Percentiles rank a stretch among this genome's conserved stretches.
Evolutionary conservation across 2,888 invertebrate species (phyloP).

Genomic region (Drosophila flavopinicola): DNA sequence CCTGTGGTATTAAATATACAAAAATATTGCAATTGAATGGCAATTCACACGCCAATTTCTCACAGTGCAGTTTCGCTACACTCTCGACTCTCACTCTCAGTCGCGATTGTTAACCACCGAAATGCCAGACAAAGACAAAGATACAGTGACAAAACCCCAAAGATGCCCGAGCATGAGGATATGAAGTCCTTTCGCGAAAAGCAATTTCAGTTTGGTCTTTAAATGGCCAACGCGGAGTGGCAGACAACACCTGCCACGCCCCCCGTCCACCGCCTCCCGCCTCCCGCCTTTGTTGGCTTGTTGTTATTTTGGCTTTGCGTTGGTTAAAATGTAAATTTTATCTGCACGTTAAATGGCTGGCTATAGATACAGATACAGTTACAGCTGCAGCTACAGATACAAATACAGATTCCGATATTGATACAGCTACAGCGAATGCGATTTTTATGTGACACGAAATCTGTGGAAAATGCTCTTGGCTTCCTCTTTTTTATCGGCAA

Average conservation of each 20-base stretch:
- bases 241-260: conserved; percentile 10
- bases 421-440: conserved; percentile 35
- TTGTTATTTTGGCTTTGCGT: conserved; percentile 41
- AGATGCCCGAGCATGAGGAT: conserved; percentile 12
- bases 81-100: background rate
- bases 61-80: background rate
- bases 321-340: conserved; percentile 70
- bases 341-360: conserved; percentile 61
- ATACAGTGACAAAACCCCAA: conserved; percentile 28
- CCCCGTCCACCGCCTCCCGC: background rate
- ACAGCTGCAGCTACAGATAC: conserved; percentile 24
- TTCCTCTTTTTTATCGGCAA: conserved; percentile 39
- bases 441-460: conserved; percentile 67
- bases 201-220: conserved; percentile 54
- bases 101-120: conserved; percentile 14
- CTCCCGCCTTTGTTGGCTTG: conserved; percentile 16
- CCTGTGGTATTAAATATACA: too few species aligned
- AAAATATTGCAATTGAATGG: background rate
- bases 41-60: background rate
- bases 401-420: conserved; percentile 22
- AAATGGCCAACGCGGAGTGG: conserved; percentile 35
- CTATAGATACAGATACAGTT: conserved; percentile 35
- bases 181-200: conserved; percentile 39
- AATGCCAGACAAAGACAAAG: conserved; percentile 12
- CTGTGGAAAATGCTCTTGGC: conserved; percentile 58